phyloP scores from a whole-genome alignment of 2,113 vertebrate genomes.

The Salvelinus namaycush region DNA sequence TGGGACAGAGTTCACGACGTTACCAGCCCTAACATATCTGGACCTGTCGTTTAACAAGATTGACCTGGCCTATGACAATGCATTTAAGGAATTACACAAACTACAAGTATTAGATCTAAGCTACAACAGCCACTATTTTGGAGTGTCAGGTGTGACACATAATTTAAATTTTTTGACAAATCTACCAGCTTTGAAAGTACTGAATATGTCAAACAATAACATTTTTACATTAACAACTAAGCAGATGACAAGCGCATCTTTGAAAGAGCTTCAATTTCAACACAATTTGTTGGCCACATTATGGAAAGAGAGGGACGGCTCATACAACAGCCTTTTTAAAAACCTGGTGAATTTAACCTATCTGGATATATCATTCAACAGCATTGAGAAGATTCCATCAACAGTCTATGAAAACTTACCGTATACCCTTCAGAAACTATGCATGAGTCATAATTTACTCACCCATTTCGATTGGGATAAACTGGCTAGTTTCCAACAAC shows the following conservation, averaged over 20 bases:
- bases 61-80: slow-evolving; percentile 63
- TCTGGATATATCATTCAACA: slow-evolving; percentile 76
- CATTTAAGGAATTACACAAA: slow-evolving; percentile 63
- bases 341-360: slow-evolving; percentile 65
- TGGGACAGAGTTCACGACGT: slow-evolving; percentile 67
- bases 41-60: slow-evolving; percentile 71
- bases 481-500: slow-evolving; percentile 48
- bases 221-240: slow-evolving; percentile 78
- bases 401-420: slow-evolving; percentile 64
- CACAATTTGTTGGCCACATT: slow-evolving; percentile 72
- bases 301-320: slow-evolving; percentile 64
- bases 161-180: slow-evolving; percentile 74
- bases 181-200: slow-evolving; percentile 63
- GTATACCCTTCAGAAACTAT: slow-evolving; percentile 54
- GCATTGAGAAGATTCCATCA: slow-evolving; percentile 48
- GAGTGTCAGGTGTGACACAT: slow-evolving; percentile 69
- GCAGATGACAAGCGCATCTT: slow-evolving; percentile 65
- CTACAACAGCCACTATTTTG: slow-evolving; percentile 79
- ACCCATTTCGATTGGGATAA: slow-evolving; percentile 63
- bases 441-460: slow-evolving; percentile 60
- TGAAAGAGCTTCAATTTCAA: slow-evolving; percentile 74
- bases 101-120: slow-evolving; percentile 76
- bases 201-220: slow-evolving; percentile 70
- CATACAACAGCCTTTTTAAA: slow-evolving; percentile 66
- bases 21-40: slow-evolving; percentile 72